Evolutionary conservation across 2,888 invertebrate genomes (phyloP), one percentile per base, ranked within the genome.

Genomic region (Catotricha subobsoleta): DNA sequence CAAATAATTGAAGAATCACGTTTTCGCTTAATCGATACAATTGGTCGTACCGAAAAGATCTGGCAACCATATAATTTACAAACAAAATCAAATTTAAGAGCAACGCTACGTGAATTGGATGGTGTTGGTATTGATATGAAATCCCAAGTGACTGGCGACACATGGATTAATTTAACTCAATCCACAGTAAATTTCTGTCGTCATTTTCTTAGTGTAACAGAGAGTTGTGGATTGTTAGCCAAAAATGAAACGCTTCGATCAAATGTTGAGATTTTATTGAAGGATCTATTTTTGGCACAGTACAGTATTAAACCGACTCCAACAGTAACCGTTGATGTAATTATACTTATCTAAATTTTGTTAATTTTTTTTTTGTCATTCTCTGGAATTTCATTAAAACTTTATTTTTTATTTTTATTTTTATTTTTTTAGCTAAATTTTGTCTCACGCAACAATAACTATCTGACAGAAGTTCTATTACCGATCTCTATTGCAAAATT

Each of bases 1-100:
- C 54, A 59, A 5, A 49, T 63, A 5, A 57, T 62, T 18, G 60
- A 62, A 28, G 64, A 63, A 39, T 62, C 61, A 4, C 55, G 57
- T 2, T 47, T 54, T 39, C 56, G 63, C 3, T 42, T 64, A 18
- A 43, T 62, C 18, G 63, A 63, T 40, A 56, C 60, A 1, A 54
- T 62, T 16, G 59, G 60, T 1, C 57, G 63, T 19, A 58, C 59
- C 0, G 63, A 63, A 47, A 64, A 63, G 42, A 46, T 54, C 23
- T 63, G 62, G 62, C 61, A 60, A 42, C 63, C 63, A 9, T 59
- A 57, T 36, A 63, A 64, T 48, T 49, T 62, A 16, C 61, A 62
- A 50, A 62, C 58, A 2, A 63, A 64, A 48, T 53, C 57, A 1
- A 58, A 62, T 48, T 49, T 63, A 2, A 62, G 59, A 44, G 54